These are phyloP conservation scores for Sanderia malayensis DNA, from an alignment of 30 jellyfish, hydroid and myxozoan genomes.

Conservation along the genomic window DNA sequence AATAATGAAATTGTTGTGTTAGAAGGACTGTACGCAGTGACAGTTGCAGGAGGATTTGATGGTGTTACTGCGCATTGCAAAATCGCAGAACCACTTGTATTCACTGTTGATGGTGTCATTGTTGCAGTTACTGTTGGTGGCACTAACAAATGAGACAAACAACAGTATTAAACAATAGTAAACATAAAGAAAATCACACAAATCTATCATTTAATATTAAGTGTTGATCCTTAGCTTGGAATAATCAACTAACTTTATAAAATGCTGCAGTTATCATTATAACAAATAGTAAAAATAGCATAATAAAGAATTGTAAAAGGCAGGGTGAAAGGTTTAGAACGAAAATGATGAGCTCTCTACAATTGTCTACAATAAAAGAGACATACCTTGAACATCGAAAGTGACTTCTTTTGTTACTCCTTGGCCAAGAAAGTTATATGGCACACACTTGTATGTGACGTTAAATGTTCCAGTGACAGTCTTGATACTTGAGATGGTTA, in stretches of 20 bases:
- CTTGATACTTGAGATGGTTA: conserved; percentile 3
- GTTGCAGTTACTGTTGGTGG: background rate
- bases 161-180: no score
- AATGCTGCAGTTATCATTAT: no score
- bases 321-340: background rate
- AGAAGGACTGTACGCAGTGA: background rate
- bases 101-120: background rate
- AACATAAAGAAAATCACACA: no score
- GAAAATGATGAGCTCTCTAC: no score
- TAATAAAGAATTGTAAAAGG: no score
- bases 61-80: background rate
- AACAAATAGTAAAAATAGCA: no score
- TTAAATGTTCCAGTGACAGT: background rate
- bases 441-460: conserved; percentile 19
- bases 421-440: conserved; percentile 19
- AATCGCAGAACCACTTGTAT: background rate
- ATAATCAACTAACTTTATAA: no score
- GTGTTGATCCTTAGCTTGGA: no score
- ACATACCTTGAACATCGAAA: conserved; percentile 36
- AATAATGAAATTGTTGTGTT: background rate
- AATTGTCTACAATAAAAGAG: no score
- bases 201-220: no score
- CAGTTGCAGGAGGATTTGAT: conserved; percentile 2
- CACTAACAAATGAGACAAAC: background rate
- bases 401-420: conserved; percentile 20